Conservation (phyloP, 35 echinoderm and acorn worm genomes). For the Lytechinus variegatus region DNA sequence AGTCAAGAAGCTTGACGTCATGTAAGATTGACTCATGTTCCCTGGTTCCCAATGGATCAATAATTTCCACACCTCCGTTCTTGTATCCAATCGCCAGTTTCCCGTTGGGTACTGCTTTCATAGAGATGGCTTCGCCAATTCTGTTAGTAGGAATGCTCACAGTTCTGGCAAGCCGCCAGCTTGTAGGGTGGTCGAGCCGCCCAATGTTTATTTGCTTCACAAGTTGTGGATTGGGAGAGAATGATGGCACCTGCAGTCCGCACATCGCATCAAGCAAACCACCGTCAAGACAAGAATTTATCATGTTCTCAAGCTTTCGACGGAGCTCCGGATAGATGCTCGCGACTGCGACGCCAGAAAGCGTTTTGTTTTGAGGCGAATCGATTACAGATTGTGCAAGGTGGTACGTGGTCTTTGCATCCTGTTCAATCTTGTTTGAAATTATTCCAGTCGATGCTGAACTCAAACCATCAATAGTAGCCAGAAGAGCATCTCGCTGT, state of each 20-base stretch:
- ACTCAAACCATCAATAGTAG: neutral
- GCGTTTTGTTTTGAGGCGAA: neutral
- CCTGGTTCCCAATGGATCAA: neutral
- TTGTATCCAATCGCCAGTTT: slow-evolving; percentile 35
- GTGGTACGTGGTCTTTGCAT: neutral
- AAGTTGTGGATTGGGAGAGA: neutral
- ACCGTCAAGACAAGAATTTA: slow-evolving; percentile 21
- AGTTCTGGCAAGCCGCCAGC: slow-evolving; percentile 29
- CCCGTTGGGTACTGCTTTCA: neutral
- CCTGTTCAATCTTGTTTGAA: neutral
- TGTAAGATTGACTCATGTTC: neutral
- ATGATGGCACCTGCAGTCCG: neutral
- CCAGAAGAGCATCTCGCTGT: neutral
- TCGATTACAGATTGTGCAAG: neutral
- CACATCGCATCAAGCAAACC: slow-evolving; percentile 14
- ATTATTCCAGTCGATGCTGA: neutral
- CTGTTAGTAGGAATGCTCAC: neutral
- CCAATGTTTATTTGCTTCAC: neutral
- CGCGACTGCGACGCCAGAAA: neutral
- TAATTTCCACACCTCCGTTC: slow-evolving; percentile 32
- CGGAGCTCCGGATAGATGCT: slow-evolving; percentile 4
- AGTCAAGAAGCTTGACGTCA: neutral
- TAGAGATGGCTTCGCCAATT: neutral
- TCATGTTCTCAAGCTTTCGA: neutral
- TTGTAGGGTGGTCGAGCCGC: neutral